Base-by-base conservation (phyloP, 2,113 vertebrate species). In the Macrotus californicus region DNA sequence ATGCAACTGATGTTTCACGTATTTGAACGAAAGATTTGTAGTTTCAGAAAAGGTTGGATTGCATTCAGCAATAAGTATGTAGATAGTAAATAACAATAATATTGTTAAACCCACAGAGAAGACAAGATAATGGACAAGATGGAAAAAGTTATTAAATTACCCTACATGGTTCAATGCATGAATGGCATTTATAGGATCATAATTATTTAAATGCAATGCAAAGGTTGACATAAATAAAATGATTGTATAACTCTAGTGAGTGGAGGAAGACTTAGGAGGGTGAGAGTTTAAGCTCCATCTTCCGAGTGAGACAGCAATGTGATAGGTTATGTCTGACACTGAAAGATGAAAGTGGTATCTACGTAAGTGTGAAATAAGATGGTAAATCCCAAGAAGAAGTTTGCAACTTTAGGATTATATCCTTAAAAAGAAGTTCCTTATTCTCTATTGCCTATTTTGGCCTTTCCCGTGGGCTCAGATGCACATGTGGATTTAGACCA, bases 131-230 rank as follows among this genome's bases (percentile, higher is more conserved):
- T 75, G 11, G 29, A 56, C 46, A 39, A 77, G 26, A 54, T 59
- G 16, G 14, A 24, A 72, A 92, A 93, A 43, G 24, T 75, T 87
- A 76, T 67, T 79, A 41, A 67, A 52, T 83, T 87, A 73, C 0
- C 19, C 72, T 72, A 66, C 4, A 11, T n/a, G 50, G 76, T 22
- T 67, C n/a, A 36, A 48, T 79, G 54, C 34, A 50, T 46, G 4
- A 93, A 52, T 56, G 88, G 46, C 22, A 76, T 86, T 72, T 82
- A 81, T 24, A n/a, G 6, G 36, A 34, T 91, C 54, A 29, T 43
- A 66, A 67, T 86, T 88, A 93, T 91, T 80, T 95, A 77, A 95
- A 69, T 12, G 43, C 18, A 94, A 80, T 29, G 46, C 24, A 46
- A 72, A 76, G 73, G 15, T 67, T 77, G 81, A 50, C 48, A 46